Conservation (phyloP, 2,113 vertebrate genomes). For the Oriolus oriolus region DNA sequence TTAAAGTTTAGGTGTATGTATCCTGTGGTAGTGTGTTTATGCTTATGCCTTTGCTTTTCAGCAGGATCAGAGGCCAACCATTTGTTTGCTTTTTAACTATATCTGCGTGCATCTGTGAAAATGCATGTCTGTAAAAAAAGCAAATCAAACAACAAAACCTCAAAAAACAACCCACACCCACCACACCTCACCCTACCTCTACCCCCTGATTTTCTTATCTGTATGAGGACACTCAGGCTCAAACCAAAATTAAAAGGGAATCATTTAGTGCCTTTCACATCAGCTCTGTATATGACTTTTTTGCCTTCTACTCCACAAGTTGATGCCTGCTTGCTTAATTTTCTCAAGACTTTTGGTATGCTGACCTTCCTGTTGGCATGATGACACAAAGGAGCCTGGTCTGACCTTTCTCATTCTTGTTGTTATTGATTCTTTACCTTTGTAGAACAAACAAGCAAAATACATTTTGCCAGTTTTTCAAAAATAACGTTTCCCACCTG, state of each 20-base stretch:
- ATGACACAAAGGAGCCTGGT: neutral
- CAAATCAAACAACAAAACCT: neutral
- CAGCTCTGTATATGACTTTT: neutral
- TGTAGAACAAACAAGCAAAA: slow-evolving; percentile 17
- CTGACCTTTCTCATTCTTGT: slow-evolving; percentile 3
- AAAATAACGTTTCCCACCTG: neutral
- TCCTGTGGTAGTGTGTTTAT: neutral
- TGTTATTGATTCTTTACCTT: slow-evolving; percentile 15
- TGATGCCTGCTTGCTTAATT: neutral
- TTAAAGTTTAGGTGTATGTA: neutral
- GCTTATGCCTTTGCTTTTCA: neutral
- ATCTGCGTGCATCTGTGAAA: neutral
- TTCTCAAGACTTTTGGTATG: neutral
- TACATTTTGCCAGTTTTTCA: neutral
- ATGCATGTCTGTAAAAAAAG: neutral
- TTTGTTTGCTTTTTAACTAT: neutral
- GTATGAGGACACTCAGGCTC: neutral
- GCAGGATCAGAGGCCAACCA: neutral
- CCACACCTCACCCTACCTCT: neutral
- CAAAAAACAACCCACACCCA: neutral
- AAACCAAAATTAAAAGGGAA: neutral
- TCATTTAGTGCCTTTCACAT: accelerated
- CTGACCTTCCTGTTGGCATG: neutral
- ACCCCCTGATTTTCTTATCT: neutral
- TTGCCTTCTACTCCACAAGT: neutral